Conservation (phyloP, 2,888 invertebrate species). For the Epistrophella euchroma region DNA sequence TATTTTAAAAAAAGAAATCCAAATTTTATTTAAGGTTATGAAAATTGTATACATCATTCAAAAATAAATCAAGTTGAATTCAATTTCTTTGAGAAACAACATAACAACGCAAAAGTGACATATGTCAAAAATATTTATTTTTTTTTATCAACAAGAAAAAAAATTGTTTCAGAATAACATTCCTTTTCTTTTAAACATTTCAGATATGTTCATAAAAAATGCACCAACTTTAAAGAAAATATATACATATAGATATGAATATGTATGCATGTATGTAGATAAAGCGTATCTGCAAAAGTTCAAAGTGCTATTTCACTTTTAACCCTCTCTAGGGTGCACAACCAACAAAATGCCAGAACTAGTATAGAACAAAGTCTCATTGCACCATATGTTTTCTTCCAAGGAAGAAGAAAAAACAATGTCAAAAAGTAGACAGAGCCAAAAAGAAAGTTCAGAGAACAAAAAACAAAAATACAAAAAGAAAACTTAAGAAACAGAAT, state of each 20-base stretch:
- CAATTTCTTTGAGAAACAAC: background rate
- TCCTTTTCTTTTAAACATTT: constrained; percentile 29
- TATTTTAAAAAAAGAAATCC: background rate
- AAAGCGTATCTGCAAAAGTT: constrained; percentile 27
- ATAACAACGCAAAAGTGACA: background rate
- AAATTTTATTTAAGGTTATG: background rate
- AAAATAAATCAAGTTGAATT: constrained; percentile 35
- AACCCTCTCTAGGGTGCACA: constrained; percentile 53
- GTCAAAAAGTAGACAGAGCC: constrained; percentile 60
- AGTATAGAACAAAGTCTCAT: constrained; percentile 54
- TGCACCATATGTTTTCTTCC: constrained; percentile 69
- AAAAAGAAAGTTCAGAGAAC: constrained; percentile 56
- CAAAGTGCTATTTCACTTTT: constrained; percentile 44
- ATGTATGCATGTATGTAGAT: background rate
- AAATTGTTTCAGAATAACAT: constrained; percentile 19
- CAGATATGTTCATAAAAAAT: constrained; percentile 1
- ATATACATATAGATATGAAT: background rate
- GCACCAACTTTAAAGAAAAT: background rate
- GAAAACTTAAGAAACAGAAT: constrained; percentile 68
- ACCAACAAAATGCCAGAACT: constrained; percentile 56
- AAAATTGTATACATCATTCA: background rate
- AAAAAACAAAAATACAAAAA: constrained; percentile 5
- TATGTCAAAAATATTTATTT: constrained; percentile 36
- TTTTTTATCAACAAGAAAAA: constrained; percentile 7
- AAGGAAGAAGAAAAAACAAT: constrained; percentile 28